These are phyloP conservation scores for Paracanthobrama guichenoti DNA, from an alignment of 2,113 vertebrate species.

Conservation along the genomic window DNA sequence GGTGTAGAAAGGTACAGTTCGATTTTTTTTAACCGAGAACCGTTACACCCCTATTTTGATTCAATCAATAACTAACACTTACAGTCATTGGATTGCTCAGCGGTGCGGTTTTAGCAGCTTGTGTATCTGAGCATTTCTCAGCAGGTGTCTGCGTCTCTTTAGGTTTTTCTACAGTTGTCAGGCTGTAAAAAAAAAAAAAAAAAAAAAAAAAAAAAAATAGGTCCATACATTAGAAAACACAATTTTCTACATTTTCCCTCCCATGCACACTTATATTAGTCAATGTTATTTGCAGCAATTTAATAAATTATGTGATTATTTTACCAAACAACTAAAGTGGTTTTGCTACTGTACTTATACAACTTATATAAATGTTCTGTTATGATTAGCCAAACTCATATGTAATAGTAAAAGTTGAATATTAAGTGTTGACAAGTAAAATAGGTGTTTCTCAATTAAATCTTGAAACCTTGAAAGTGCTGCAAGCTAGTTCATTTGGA, in stretches of 20 bases:
- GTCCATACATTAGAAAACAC: not conserved
- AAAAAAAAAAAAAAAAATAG: not conserved
- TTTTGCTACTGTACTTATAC: not conserved
- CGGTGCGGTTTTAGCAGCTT: slow-evolving; percentile 20
- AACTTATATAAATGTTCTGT: not conserved
- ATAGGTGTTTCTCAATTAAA: not conserved
- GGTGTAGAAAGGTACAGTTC: too few relatives aligned
- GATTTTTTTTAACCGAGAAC: too few relatives aligned
- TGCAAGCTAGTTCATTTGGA: not conserved
- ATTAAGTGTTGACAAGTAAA: not conserved
- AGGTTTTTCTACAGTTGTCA: slow-evolving; percentile 47
- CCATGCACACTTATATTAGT: not conserved
- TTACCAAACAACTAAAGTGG: not conserved
- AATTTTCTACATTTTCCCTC: not conserved
- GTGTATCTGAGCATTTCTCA: slow-evolving; percentile 27
- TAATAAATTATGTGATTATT: not conserved
- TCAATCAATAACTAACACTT: slow-evolving; percentile 15
- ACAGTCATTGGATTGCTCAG: slow-evolving; percentile 31
- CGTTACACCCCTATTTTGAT: too few relatives aligned
- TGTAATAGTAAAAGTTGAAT: not conserved
- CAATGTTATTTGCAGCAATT: not conserved
- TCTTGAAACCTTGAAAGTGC: not conserved
- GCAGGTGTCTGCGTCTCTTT: slow-evolving; percentile 46
- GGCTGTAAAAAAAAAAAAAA: not conserved
- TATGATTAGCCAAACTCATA: not conserved